Conservation (phyloP, 2,888 invertebrate species). For the Dasysyrphus albostriatus region DNA sequence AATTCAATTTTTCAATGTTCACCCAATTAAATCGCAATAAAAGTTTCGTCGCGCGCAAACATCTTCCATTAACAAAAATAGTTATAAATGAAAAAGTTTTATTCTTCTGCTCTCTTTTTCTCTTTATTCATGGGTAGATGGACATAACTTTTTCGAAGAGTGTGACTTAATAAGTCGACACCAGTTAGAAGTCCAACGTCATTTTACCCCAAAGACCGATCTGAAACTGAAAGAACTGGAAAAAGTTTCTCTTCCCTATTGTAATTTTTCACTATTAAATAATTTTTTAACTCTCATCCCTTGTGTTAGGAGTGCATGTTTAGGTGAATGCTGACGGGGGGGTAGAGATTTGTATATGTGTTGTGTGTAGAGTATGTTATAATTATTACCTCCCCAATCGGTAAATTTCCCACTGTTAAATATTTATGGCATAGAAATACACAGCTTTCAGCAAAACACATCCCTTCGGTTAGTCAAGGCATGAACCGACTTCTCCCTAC, state of each 20-base stretch:
- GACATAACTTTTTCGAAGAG: constrained; percentile 41
- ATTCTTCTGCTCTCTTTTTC: not conserved
- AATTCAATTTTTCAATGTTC: constrained; percentile 33
- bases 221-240: constrained; percentile 20
- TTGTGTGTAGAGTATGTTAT: constrained; percentile 13
- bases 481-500: constrained; percentile 2
- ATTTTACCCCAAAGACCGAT: constrained; percentile 28
- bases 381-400: constrained; percentile 78
- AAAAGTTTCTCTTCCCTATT: constrained; percentile 50
- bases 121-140: not conserved
- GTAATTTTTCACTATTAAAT: constrained; percentile 74
- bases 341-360: not conserved
- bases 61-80: not conserved
- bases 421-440: constrained; percentile 78
- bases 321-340: not conserved
- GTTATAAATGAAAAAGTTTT: constrained; percentile 3
- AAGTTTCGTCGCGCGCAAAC: constrained; percentile 52
- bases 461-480: constrained; percentile 26
- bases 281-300: constrained; percentile 62
- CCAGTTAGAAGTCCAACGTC: constrained; percentile 27
- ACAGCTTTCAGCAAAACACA: constrained; percentile 70
- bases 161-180: constrained; percentile 63
- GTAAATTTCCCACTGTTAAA: constrained; percentile 80
- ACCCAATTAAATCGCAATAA: constrained; percentile 62
- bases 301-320: not conserved